Evolutionary conservation across 2,888 invertebrate genomes (phyloP), one percentile per base, ranked within the genome.

Genomic region (Lasius platythorax): DNA sequence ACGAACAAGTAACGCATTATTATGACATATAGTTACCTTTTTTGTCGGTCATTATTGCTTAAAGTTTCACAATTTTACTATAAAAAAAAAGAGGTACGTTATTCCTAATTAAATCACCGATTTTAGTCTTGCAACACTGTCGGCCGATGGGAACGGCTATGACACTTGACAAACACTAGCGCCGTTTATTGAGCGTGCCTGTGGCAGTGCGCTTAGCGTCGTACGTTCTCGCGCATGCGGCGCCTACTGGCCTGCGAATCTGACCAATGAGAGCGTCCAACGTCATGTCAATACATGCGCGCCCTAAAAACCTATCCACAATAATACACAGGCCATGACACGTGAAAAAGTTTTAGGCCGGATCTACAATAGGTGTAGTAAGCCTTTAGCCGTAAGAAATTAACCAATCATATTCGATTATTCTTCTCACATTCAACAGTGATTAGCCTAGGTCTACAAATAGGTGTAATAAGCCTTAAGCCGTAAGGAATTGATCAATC

Each of bases 41-140:
- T 91, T 95, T 95, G 95, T 95, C 95, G 92, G 95, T 93, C 95
- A 95, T 95, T 94, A 94, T 94, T 94, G 94, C 94, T 94, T 94
- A 92, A 91, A 90, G 91, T 91, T 92, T 91, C 92, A 90, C 91
- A 91, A 90, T 92, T 91, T 91, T 81, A 81, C 87, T 92, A 93
- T 92, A 93, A 91, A 91, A 92, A 92, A 92, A 92, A 92, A 91
- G 90, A 73, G 37, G 23, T 91, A 90, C 87, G 86, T 91, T 91
- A 90, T 89, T 90, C 85, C 91, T 91, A 92, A 92, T 91, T 91
- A 90, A 92, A 91, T 93, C 93, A 93, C 93, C 90, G 90, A 92
- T 91, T 93, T 90, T 85, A 91, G 90, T 91, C 91, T 90, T 46
- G 73, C 89, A 91, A 92, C 91, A 93, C 92, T 90, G 91, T 89